Conservation (phyloP, 2,888 invertebrate species). For the Troilus luridus region DNA sequence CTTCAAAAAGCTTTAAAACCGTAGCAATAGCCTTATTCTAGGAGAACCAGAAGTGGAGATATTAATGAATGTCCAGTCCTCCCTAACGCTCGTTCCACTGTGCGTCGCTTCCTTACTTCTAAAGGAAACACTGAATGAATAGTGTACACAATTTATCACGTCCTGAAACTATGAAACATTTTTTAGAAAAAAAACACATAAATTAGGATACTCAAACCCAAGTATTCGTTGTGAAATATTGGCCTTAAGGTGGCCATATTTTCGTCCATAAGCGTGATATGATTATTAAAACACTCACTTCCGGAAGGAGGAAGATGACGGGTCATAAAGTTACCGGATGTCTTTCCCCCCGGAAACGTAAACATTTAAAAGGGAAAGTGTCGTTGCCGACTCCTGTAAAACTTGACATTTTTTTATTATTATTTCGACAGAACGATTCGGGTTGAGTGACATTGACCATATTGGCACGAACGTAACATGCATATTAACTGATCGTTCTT, state of each 20-base stretch:
- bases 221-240: neutral
- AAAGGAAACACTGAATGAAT: too few relatives aligned
- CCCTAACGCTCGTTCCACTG: too few relatives aligned
- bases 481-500: conserved; percentile 14
- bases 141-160: too few relatives aligned
- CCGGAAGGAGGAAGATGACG: neutral
- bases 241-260: neutral
- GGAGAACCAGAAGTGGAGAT: too few relatives aligned
- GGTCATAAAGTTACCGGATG: neutral
- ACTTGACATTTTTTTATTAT: neutral
- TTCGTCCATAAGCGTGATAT: neutral
- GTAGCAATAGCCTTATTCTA: too few relatives aligned
- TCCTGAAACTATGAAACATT: too few relatives aligned
- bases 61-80: too few relatives aligned
- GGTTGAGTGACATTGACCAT: neutral
- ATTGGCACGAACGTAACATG: neutral
- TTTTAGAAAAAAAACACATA: too few relatives aligned
- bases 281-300: neutral
- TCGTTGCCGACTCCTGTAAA: neutral
- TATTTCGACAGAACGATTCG: neutral
- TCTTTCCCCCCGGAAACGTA: neutral
- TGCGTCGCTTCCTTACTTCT: too few relatives aligned
- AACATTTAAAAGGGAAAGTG: neutral
- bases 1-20: too few relatives aligned
- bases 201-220: neutral